A percentile compares a stretch with the other conserved stretches of the same genome.
Evolutionary conservation across 2,888 invertebrate genomes (phyloP).

Genomic region (Lycocerus yunnanus): DNA sequence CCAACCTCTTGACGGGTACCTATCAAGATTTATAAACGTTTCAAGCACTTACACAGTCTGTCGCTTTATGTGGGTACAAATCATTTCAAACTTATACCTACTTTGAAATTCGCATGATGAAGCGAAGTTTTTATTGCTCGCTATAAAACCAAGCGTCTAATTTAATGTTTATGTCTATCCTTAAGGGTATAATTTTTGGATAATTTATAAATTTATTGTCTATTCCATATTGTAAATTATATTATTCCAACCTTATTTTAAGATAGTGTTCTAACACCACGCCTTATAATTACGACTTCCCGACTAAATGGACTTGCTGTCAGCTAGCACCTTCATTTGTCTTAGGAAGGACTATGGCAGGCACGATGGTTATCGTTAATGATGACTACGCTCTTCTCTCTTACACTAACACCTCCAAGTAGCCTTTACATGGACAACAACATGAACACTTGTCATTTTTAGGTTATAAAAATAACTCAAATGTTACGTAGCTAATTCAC

Average conservation of each 20-base stretch:
- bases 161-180: not conserved
- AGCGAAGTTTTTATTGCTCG: not conserved
- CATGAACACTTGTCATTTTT: constrained; percentile 49
- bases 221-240: not conserved
- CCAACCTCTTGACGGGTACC: constrained; percentile 65
- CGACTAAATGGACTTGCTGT: constrained; percentile 58
- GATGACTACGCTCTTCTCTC: constrained; percentile 45
- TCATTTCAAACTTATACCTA: not conserved
- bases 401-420: constrained; percentile 42
- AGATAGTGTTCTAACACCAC: constrained; percentile 45
- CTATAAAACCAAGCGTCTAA: not conserved
- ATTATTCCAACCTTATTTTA: constrained; percentile 39
- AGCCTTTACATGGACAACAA: constrained; percentile 46
- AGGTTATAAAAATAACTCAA: constrained; percentile 48
- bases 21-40: constrained; percentile 71
- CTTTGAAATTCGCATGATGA: not conserved
- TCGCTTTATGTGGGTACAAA: constrained; percentile 20
- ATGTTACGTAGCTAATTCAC: constrained; percentile 39
- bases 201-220: constrained; percentile 11
- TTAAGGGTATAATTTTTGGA: constrained; percentile 11
- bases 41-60: constrained; percentile 54
- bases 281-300: constrained; percentile 60
- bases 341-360: constrained; percentile 51
- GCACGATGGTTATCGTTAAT: constrained; percentile 55
- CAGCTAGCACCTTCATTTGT: constrained; percentile 59